phyloP scores from a whole-genome alignment of 2,888 invertebrate genomes.

The Helobdella robusta region DNA sequence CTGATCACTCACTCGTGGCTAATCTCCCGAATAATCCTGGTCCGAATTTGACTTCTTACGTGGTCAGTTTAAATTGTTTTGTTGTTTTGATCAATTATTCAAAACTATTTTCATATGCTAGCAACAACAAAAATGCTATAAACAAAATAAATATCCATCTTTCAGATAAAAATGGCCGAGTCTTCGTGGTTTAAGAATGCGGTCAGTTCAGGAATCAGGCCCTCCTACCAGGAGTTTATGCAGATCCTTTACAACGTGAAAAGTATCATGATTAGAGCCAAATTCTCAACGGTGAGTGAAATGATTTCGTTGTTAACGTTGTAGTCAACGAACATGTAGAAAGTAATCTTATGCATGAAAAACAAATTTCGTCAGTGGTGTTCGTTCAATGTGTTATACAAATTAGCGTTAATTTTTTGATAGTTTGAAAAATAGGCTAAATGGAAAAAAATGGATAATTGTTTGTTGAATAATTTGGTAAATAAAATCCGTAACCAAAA shows the following conservation, averaged over 20 bases:
- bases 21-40: constrained; percentile 28
- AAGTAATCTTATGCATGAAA: no score
- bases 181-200: constrained; percentile 32
- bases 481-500: no score
- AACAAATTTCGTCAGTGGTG: no score
- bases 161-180: constrained; percentile 32
- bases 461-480: no score
- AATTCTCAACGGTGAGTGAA: constrained; percentile 35
- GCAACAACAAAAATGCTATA: neutral
- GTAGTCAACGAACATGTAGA: no score
- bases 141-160: neutral
- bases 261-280: constrained; percentile 34
- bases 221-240: constrained; percentile 35
- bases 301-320: no score
- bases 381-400: no score
- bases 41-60: constrained; percentile 14
- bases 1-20: constrained; percentile 30
- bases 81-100: neutral
- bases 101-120: neutral
- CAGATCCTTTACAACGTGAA: constrained; percentile 30
- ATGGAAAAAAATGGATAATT: no score
- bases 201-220: constrained; percentile 23
- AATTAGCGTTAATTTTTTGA: no score
- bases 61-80: neutral
- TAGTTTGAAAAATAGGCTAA: no score